Conservation (phyloP, 2,797 vertebrate genomes). For the Acipenser oxyrinchus region DNA sequence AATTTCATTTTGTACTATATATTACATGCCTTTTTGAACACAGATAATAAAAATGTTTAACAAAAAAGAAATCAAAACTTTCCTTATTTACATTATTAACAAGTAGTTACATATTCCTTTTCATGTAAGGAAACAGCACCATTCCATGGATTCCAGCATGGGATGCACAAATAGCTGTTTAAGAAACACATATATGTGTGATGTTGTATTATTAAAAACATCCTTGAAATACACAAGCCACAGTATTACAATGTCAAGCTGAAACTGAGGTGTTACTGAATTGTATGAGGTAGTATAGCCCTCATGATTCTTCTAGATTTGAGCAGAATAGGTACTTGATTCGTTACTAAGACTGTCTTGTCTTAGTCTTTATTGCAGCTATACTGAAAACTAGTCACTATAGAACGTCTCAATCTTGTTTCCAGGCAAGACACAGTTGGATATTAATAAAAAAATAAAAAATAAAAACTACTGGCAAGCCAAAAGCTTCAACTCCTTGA, state of each 20-base stretch:
- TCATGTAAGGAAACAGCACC: conserved; percentile 58
- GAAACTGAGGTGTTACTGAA: conserved; percentile 34
- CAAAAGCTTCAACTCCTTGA: too few relatives aligned
- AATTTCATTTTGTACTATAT: conserved; percentile 76
- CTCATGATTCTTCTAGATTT: conserved; percentile 30
- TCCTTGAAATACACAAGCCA: conserved; percentile 2
- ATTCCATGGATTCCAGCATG: conserved; percentile 68
- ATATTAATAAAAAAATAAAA: too few relatives aligned
- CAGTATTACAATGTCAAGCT: conserved; percentile 25
- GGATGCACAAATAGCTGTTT: conserved; percentile 42
- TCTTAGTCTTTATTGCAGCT: too few relatives aligned
- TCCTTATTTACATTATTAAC: conserved; percentile 83
- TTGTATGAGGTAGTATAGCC: conserved; percentile 56
- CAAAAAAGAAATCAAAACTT: conserved; percentile 71
- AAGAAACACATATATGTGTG: conserved; percentile 17
- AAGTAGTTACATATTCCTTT: conserved; percentile 48
- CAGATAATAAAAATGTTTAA: conserved; percentile 29
- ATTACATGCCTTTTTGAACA: conserved; percentile 86
- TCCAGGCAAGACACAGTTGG: background rate
- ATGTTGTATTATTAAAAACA: conserved; percentile 17
- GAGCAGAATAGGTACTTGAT: background rate
- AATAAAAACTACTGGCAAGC: too few relatives aligned
- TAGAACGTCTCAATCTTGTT: background rate
- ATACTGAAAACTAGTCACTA: too few relatives aligned
- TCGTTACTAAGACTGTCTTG: background rate